Base-by-base conservation (phyloP, 2,113 vertebrate species). In the Pseudolaguvia tuberculata region DNA sequence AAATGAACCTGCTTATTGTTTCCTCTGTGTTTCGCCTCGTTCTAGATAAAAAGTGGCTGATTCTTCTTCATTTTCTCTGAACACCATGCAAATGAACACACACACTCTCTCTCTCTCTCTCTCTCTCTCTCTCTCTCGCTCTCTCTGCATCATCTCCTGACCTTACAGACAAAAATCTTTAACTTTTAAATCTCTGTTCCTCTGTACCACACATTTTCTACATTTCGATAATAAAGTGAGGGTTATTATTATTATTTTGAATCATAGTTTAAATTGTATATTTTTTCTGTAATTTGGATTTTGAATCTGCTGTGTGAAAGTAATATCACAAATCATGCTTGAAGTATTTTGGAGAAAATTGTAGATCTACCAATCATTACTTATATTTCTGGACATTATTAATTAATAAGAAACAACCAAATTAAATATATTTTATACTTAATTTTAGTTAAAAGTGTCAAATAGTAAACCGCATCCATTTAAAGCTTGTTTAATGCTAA, bases 1-100 rank as follows among this genome's bases (percentile, higher is more conserved):
- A 92, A 91, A 92, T 97, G 93, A 94, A 95, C 94, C 94, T 92
- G 92, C 90, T 94, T 92, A 94, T 89, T 81, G 72, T 77, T 94
- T 94, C 92, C 94, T 96, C 94, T 95, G 94, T 98, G 95, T 95
- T 96, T 98, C 97, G 98, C 93, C 94, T 98, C 95, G 94, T 95
- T 93, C 93, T 93, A 93, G 93, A 92, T 94, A 92, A 93, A 92
- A 92, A 91, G 88, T 88, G 86, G 81, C 80, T 72, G 55, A 76
- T 27, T 61, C 79, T n/a, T 65, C 56, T 71, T 79, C 17, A 29
- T 79, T 85, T 92, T 89, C 88, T 56, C 39, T 21, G 58, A 85
- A 88, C 88, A 90, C 80, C 68, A 90, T 94, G 91, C 93, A 93
- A 90, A 92, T 93, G 88, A 90, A 42, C 39, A 42, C 39, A 42